Percentiles rank a stretch among this genome's conserved stretches.
phyloP scores from a whole-genome alignment of 1,140 invertebrate species.

The Parasteatoda tepidariorum region DNA sequence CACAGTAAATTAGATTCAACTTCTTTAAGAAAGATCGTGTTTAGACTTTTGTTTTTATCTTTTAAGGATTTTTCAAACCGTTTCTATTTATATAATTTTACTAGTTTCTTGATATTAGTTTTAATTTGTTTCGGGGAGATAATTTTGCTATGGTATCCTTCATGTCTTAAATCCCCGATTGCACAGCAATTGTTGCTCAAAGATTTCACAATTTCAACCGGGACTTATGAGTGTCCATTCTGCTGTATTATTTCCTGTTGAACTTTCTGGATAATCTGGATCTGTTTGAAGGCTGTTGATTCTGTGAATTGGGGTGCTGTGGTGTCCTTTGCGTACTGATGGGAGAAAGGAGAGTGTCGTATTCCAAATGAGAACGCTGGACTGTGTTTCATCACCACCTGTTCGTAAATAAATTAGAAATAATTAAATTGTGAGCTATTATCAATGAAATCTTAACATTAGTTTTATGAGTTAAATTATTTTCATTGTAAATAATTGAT shows the following conservation, averaged over 20 bases:
- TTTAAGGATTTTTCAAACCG: too few relatives aligned
- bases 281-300: not conserved
- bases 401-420: slow-evolving; percentile 61
- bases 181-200: not conserved
- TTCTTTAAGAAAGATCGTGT: too few relatives aligned
- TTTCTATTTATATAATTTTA: too few relatives aligned
- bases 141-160: not conserved
- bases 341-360: slow-evolving; percentile 83
- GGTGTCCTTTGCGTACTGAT: slow-evolving; percentile 24
- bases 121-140: too few relatives aligned
- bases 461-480: too few relatives aligned
- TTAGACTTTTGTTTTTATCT: too few relatives aligned
- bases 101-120: too few relatives aligned
- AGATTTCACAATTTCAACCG: not conserved
- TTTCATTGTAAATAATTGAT: too few relatives aligned
- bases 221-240: not conserved
- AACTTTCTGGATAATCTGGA: not conserved
- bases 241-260: not conserved
- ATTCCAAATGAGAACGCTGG: slow-evolving; percentile 86
- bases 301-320: not conserved
- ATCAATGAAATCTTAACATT: too few relatives aligned
- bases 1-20: too few relatives aligned
- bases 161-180: not conserved
- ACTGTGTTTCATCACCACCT: slow-evolving; percentile 68
- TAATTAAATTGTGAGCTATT: too few relatives aligned